Evolutionary conservation across 2,888 invertebrate genomes (phyloP).

Genomic region (Drosophila hamatofila): DNA sequence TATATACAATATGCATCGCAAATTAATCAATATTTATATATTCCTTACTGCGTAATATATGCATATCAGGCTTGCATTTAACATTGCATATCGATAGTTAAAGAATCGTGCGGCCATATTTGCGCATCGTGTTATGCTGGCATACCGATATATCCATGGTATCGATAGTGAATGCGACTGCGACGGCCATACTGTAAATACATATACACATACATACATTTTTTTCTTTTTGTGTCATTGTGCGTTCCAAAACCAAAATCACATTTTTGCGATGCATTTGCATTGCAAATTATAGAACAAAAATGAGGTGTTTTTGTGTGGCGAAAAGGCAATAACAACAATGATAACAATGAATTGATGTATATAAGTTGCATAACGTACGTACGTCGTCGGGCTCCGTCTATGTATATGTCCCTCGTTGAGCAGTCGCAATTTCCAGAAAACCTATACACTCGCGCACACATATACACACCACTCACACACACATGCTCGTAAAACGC

Average conservation of each 20-base stretch:
- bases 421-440: constrained; percentile 76
- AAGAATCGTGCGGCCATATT: not conserved
- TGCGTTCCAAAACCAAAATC: constrained; percentile 70
- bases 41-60: not conserved
- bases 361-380: constrained; percentile 74
- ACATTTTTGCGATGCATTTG: constrained; percentile 70
- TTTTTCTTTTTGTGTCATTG: constrained; percentile 76
- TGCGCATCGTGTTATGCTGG: constrained; percentile 5
- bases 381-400: constrained; percentile 65
- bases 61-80: not conserved
- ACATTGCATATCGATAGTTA: constrained; percentile 4
- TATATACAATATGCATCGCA: too few relatives aligned
- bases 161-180: constrained; percentile 49
- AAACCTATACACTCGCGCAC: constrained; percentile 48
- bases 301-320: constrained; percentile 62
- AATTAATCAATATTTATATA: not conserved
- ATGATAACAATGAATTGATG: constrained; percentile 71
- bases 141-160: constrained; percentile 21
- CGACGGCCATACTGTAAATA: constrained; percentile 65
- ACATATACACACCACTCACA: constrained; percentile 32
- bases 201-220: constrained; percentile 70
- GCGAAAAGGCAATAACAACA: constrained; percentile 47
- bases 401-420: constrained; percentile 54
- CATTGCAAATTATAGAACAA: constrained; percentile 64
- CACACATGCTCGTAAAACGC: constrained; percentile 41